Evolutionary conservation across 2,888 invertebrate species (phyloP).

Genomic region (Pandemis corylana): DNA sequence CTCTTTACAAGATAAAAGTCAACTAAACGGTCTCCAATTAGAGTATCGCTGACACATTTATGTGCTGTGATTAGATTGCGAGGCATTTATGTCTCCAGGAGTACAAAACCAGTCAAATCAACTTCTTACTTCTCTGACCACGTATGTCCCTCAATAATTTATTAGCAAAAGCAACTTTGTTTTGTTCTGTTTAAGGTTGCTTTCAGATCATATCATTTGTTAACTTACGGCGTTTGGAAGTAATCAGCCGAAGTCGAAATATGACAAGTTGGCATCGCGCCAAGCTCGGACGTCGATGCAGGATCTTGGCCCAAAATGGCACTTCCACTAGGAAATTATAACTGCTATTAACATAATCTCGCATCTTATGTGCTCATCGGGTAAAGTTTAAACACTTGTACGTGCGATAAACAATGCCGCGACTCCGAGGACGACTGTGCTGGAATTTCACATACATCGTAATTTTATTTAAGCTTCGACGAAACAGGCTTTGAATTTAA

Average conservation of each 20-base stretch:
- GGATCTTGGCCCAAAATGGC: conserved; percentile 29
- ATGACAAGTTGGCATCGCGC: conserved; percentile 15
- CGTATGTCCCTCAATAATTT: neutral
- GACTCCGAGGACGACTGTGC: neutral
- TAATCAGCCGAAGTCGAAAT: neutral
- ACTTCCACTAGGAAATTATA: conserved; percentile 28
- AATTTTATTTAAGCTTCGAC: neutral
- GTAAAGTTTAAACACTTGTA: conserved; percentile 11
- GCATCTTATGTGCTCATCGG: conserved; percentile 17
- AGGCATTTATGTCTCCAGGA: conserved; percentile 17
- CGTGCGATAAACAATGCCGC: conserved; percentile 16
- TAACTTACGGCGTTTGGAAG: neutral
- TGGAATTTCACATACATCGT: neutral
- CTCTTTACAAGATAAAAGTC: conserved; percentile 4
- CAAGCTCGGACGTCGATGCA: conserved; percentile 20
- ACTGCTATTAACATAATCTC: conserved; percentile 27
- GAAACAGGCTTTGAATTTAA: neutral
- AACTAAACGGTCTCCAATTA: conserved; percentile 28
- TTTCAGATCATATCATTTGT: neutral
- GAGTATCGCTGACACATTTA: conserved; percentile 24
- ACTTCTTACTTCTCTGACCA: neutral
- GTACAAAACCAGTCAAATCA: neutral
- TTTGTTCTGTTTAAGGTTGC: neutral
- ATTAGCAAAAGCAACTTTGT: neutral
- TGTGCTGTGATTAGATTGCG: conserved; percentile 21